Base-by-base conservation (phyloP, 1,140 invertebrate genomes). In the Micrasema longulum region DNA sequence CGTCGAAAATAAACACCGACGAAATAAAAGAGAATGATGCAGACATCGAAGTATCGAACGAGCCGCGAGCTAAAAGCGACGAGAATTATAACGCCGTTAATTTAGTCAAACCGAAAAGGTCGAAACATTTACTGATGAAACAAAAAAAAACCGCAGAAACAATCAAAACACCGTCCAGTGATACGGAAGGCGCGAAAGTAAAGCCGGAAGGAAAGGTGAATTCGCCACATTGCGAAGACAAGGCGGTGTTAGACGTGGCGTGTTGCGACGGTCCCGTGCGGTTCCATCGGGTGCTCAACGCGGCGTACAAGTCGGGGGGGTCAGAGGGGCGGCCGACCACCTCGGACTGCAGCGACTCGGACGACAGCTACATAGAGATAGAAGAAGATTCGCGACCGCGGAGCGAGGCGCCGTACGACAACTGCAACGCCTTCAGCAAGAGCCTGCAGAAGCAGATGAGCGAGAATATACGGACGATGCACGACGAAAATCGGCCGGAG, bases 231-330 rank as follows among this genome's bases (percentile, higher is more conserved):
- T 6, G 0, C 0, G 65, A 68, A 16, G 65, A 68, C 23, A 68
- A 68, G 31, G 87, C 91, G 11, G 89, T 94, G 1, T 85, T 93
- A 60, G 94, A 95, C 80, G 85, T 96, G 2, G 94, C 94, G 5
- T 94, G 92, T 50, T 95, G 94, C 80, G 94, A 96, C 81, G 94
- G 94, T 0, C 94, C 94, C 0, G 93, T 96, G 0, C 85, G 90
- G 35, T 95, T 96, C 79, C 92, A 92, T 69, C 83, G 92, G 1
- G 91, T 93, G 2, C 80, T 93, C 5, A 94, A 94, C 76, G 89
- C 90, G 47, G 92, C 92, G 73, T 94, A 92, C 76, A 86, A 87
- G 23, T 76, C 77, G 63, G 38, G 78, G 53, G 72, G 80, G 1
- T 3, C 18, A 10, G 60, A 64, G 0, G 26, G 18, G 12, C 18